Evolutionary conservation across 2,888 invertebrate species (phyloP).

Genomic region (Nomada goodeniana): DNA sequence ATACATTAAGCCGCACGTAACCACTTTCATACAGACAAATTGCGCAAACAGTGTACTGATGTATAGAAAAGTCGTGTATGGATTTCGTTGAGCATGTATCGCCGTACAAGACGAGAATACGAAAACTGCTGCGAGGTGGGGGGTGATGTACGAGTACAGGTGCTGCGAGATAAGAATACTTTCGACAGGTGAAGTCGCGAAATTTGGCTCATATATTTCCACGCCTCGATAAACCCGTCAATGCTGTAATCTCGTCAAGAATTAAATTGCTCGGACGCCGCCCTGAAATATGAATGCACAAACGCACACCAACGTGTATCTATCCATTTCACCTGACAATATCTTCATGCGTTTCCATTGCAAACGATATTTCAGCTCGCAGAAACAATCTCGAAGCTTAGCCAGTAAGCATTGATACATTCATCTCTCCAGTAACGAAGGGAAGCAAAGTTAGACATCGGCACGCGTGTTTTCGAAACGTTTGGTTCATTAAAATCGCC

Average conservation of each 20-base stretch:
- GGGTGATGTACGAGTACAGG: conserved; percentile 40
- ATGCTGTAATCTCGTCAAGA: conserved; percentile 19
- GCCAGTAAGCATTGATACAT: not conserved
- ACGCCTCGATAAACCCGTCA: conserved; percentile 31
- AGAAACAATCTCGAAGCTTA: too few relatives aligned
- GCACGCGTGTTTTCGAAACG: conserved; percentile 14
- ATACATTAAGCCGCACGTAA: not conserved
- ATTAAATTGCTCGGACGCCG: conserved; percentile 25
- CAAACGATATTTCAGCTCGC: too few relatives aligned
- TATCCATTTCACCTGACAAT: too few relatives aligned
- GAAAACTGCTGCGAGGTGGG: not conserved
- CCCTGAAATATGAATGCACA: not conserved
- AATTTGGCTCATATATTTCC: conserved; percentile 39
- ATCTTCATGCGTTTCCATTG: too few relatives aligned
- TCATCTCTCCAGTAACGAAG: not conserved
- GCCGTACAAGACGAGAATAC: conserved; percentile 24
- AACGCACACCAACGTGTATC: too few relatives aligned
- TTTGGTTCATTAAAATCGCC: conserved; percentile 58
- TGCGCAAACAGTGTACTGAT: not conserved
- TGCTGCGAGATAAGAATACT: conserved; percentile 50
- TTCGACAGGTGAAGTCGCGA: conserved; percentile 3
- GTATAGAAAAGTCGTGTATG: not conserved
- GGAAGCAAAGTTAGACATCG: not conserved
- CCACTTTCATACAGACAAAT: not conserved
- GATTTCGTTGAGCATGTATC: conserved; percentile 23